phyloP scores from a whole-genome alignment of 2,888 invertebrate genomes.

The Dioctria linearis region DNA sequence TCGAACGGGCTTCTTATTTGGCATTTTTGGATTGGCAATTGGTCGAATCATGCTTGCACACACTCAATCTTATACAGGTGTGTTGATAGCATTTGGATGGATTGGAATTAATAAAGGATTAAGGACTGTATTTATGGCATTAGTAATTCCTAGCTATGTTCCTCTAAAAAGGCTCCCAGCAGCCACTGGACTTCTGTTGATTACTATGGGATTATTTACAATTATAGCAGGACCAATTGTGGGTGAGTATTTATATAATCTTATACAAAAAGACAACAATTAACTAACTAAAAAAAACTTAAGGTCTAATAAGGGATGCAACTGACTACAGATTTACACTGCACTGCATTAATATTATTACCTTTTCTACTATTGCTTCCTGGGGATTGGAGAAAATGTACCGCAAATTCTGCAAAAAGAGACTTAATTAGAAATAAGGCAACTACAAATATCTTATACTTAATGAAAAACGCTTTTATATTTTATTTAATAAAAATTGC shows the following conservation, averaged over 20 bases:
- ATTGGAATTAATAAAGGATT: conserved; percentile 82
- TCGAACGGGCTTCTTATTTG: conserved; percentile 79
- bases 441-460: too few relatives aligned
- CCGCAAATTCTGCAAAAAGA: background rate
- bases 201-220: conserved; percentile 78
- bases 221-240: conserved; percentile 77
- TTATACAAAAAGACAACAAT: background rate
- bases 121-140: conserved; percentile 81
- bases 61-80: conserved; percentile 73
- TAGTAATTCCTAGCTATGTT: conserved; percentile 82
- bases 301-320: conserved; percentile 78
- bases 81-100: conserved; percentile 76
- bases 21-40: conserved; percentile 77
- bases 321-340: conserved; percentile 76
- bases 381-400: conserved; percentile 75
- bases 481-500: too few relatives aligned
- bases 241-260: conserved; percentile 71
- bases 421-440: too few relatives aligned
- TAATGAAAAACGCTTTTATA: too few relatives aligned
- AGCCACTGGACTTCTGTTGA: conserved; percentile 79
- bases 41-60: conserved; percentile 76
- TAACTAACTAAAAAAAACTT: conserved; percentile 57
- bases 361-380: conserved; percentile 76
- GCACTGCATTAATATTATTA: conserved; percentile 78
- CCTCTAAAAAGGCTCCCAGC: conserved; percentile 80